Base-by-base conservation (phyloP, 2,113 vertebrate genomes). In the Fukomys damarensis region DNA sequence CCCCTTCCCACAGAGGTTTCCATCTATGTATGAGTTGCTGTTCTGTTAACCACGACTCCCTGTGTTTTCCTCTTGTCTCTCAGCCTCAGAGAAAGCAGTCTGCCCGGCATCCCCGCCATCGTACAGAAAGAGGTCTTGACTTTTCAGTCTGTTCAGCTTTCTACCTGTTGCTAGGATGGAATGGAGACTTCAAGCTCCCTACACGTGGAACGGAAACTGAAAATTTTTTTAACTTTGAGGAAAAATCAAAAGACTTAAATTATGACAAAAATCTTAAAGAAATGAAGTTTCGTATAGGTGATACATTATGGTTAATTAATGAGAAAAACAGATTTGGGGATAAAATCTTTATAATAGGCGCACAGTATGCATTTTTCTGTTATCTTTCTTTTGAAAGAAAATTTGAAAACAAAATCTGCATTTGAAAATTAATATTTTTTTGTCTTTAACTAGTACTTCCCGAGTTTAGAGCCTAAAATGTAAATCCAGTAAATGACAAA, bases 401-500 rank as follows among this genome's bases (percentile, higher is more conserved):
- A 65, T 38, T 56, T 28, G 22, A 89, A 96, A 95, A 32, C 65
- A 41, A 70, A 70, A 19, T n/a, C 14, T 82, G 79, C 70, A 86
- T 84, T 88, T 79, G 91, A 72, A 93, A 88, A 91, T 77, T 70
- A 79, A n/a, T 63, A 68, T 72, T 87, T 59, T 74, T 52, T 84
- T 95, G 30, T 22, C 56, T 85, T 70, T 70, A 19, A 70, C 35
- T 89, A 92, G 38, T 32, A 83, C 28, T 32, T 77, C 65, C 72
- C 81, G n/a, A 84, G 14, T 76, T 81, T 76, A 4, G 35, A 87
- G 35, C 89, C 74, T 74, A 82, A 93, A 41, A 38, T 49, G n/a
- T 79, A 86, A 95, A 96, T 56, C 70, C 30, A 89, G n/a, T 68
- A 91, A 96, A 41, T 56, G 91, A 56, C 56, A 94, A 74, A 88